A percentile compares a stretch with the other conserved stretches of the same genome.
Evolutionary conservation across 2,888 invertebrate species (phyloP).

Genomic region (Drosophila vallismaia): DNA sequence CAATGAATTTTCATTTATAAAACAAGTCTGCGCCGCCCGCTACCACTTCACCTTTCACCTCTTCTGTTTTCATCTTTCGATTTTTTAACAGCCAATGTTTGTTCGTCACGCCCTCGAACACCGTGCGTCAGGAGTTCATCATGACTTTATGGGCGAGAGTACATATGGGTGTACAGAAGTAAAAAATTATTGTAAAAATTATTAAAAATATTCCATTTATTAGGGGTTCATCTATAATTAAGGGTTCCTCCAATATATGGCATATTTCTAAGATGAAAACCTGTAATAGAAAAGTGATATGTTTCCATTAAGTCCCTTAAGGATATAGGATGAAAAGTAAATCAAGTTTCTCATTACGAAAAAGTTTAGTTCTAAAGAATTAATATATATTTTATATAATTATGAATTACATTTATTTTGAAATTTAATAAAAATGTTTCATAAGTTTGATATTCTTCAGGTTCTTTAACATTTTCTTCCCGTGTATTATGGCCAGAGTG

Average conservation of each 20-base stretch:
- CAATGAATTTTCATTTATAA: slow-evolving; percentile 75
- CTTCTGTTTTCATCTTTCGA: slow-evolving; percentile 14
- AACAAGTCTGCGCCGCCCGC: slow-evolving; percentile 31
- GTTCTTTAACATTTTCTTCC: neutral
- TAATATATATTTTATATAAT: too few species aligned
- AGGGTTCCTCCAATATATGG: neutral
- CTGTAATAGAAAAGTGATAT: neutral
- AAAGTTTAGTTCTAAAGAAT: too few species aligned
- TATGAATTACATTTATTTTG: too few species aligned
- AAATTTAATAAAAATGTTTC: too few species aligned
- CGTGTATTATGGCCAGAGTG: slow-evolving; percentile 5
- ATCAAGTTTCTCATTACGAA: too few species aligned
- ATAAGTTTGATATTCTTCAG: too few species aligned
- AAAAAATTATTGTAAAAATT: neutral
- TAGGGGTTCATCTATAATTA: too few species aligned
- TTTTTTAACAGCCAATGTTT: slow-evolving; percentile 30
- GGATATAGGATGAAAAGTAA: too few species aligned
- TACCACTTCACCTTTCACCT: slow-evolving; percentile 36
- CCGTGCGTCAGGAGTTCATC: slow-evolving; percentile 60
- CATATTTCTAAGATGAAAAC: neutral
- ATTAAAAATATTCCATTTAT: neutral
- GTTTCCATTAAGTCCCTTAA: neutral
- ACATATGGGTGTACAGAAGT: slow-evolving; percentile 1
- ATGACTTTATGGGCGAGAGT: slow-evolving; percentile 45
- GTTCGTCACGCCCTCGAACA: slow-evolving; percentile 44